These are phyloP conservation scores for Microcebus lehilahytsara DNA, from an alignment of 2,113 vertebrate genomes.

Conservation along the genomic window DNA sequence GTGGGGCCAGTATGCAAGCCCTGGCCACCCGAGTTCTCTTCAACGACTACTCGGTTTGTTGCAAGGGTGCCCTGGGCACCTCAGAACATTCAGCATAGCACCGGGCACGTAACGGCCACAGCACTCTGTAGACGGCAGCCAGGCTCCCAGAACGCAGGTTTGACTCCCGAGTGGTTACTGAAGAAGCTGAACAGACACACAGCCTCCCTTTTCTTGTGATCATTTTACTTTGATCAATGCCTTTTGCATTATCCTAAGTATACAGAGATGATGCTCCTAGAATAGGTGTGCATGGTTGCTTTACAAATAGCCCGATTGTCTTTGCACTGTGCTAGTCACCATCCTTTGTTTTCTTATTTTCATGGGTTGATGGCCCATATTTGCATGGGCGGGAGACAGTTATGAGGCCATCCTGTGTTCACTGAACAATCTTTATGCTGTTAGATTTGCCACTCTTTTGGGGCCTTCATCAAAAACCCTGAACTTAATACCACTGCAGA, in stretches of 20 bases:
- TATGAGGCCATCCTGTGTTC: neutral
- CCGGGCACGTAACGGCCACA: rapidly evolving
- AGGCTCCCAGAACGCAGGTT: neutral
- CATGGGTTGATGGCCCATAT: neutral
- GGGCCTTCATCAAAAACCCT: neutral
- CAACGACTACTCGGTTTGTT: neutral
- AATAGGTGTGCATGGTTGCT: neutral
- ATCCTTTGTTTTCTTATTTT: neutral
- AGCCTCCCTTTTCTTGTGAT: neutral
- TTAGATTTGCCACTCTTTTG: neutral
- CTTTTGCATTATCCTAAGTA: neutral
- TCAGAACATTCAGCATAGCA: neutral
- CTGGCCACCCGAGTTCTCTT: neutral
- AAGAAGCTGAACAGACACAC: neutral
- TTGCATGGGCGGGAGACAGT: neutral
- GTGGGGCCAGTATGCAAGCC: neutral
- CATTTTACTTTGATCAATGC: neutral
- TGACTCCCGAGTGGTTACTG: neutral
- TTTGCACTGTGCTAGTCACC: neutral
- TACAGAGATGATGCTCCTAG: neutral
- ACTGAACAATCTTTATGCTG: neutral
- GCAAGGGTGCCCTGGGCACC: rapidly evolving
- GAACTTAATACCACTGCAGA: neutral
- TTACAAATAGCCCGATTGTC: neutral
- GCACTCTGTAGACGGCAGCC: neutral